Conservation (phyloP, 2,113 vertebrate genomes). For the Corythornis madagascariensis region DNA sequence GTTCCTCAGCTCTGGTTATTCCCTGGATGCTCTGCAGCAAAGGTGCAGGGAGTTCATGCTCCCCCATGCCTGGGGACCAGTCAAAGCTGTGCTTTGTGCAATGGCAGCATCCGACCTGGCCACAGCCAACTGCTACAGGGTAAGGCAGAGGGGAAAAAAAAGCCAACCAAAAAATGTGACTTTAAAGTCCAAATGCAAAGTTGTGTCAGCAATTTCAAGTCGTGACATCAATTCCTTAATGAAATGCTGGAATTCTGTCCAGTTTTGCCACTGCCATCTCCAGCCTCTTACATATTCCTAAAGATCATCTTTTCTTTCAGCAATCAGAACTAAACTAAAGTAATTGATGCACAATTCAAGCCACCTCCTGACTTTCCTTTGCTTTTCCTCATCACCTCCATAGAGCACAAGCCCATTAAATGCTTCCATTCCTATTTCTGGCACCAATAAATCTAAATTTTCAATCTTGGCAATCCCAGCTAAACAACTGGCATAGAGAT, state of each 20-base stretch:
- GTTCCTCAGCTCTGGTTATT: not conserved
- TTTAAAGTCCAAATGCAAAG: not conserved
- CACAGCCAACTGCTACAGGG: not conserved
- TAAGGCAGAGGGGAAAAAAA: not conserved
- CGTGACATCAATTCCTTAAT: not conserved
- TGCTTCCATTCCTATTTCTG: constrained; percentile 64
- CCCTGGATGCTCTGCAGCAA: not conserved
- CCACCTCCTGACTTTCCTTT: not conserved
- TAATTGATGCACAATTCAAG: not conserved
- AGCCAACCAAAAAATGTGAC: not conserved
- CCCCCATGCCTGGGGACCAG: fast-evolving
- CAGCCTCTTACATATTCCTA: not conserved
- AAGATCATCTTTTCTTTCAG: not conserved
- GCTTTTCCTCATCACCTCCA: constrained; percentile 2
- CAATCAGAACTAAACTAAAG: not conserved
- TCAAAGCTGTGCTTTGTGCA: not conserved
- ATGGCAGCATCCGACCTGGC: not conserved
- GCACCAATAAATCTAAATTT: constrained; percentile 81
- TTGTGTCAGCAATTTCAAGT: not conserved
- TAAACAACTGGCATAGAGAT: constrained; percentile 75
- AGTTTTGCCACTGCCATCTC: not conserved
- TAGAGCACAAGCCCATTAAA: constrained; percentile 62
- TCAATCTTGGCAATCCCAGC: constrained; percentile 70
- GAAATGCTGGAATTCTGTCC: not conserved
- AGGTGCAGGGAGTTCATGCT: not conserved